Base-by-base conservation (phyloP, 1,140 invertebrate genomes). In the Ceratina calcarata region DNA sequence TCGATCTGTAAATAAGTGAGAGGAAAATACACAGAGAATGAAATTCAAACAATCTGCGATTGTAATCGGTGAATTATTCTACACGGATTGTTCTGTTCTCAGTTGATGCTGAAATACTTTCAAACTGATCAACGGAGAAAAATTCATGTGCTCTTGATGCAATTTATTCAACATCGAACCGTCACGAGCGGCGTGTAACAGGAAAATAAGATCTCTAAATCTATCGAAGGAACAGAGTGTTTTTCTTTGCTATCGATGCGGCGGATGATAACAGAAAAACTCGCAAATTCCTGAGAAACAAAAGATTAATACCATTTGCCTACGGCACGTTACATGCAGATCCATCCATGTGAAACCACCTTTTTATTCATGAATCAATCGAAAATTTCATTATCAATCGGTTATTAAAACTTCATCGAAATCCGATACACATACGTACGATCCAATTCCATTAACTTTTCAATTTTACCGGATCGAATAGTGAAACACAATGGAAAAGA, bases 361-460 rank as follows among this genome's bases (percentile, higher is more conserved):
- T 71, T 71, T 81, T 77, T 57, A 65, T 61, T 32, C 70, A 18
- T 64, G 15, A 45, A 66, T 12, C 67, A 77, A 81, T 70, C 53
- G 49, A 70, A 71, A 81, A 78, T 78, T 78, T 81, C 80, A 81
- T 81, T 81, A 81, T 78, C 67, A 49, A 16, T 8, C 53, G 24
- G 75, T 70, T 70, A 81, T 81, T 81, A 77, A 78, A 81, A 65
- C 18, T 81, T 78, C 75, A 78, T 81, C 74, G 67, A 78, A 78
- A 78, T 71, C 68, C 80, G 53, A 81, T 71, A 70, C 45, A 49
- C 49, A 53, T 37, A 78, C 75, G 71, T 18, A 45, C 37, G 13
- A 32, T n/a, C 45, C 67, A 51, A 65, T 58, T 81, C 75, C 61
- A 78, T 81, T 78, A 81, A 81, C 80, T 81, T 81, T 78, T 49